Conservation (phyloP, 2,888 invertebrate species). For the Lasius platythorax region DNA sequence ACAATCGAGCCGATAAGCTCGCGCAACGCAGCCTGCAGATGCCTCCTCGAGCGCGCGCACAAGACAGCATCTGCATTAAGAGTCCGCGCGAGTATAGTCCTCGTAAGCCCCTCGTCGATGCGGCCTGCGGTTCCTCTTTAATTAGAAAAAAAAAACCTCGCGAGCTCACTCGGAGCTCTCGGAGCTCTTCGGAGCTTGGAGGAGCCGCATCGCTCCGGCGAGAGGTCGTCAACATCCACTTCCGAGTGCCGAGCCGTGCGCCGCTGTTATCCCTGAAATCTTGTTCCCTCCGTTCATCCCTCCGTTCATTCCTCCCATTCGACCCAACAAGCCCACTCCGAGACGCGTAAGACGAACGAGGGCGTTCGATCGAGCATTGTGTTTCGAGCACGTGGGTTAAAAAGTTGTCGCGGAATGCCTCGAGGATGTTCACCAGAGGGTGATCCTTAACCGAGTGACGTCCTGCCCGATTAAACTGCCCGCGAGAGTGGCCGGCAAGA, state of each 20-base stretch:
- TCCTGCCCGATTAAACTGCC: conserved; percentile 64
- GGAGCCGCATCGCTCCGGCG: conserved; percentile 46
- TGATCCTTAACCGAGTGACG: conserved; percentile 52
- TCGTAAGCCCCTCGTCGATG: conserved; percentile 50
- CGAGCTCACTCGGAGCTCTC: conserved; percentile 58
- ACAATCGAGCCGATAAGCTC: conserved; percentile 41
- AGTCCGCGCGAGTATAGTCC: conserved; percentile 4
- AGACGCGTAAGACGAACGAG: background rate
- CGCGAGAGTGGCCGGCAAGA: background rate
- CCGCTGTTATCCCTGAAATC: conserved; percentile 74
- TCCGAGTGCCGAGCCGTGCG: conserved; percentile 58
- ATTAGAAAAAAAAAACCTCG: conserved; percentile 76
- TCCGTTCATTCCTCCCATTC: background rate
- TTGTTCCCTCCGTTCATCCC: conserved; percentile 68
- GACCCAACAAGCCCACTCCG: background rate
- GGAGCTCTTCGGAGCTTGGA: conserved; percentile 44
- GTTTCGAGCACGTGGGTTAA: conserved; percentile 46
- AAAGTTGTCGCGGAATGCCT: conserved; percentile 28
- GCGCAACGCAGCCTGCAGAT: conserved; percentile 14
- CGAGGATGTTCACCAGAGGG: conserved; percentile 3
- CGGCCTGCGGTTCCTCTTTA: conserved; percentile 68
- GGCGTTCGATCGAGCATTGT: conserved; percentile 38
- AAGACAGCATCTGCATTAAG: conserved; percentile 32
- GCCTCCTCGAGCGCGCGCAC: conserved; percentile 9
- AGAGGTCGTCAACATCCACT: conserved; percentile 72